A percentile compares a stretch with the other conserved stretches of the same genome.
These are phyloP conservation scores for Pseudochirops corinnae DNA, from an alignment of 2,797 vertebrate species.

Conservation along the genomic window DNA sequence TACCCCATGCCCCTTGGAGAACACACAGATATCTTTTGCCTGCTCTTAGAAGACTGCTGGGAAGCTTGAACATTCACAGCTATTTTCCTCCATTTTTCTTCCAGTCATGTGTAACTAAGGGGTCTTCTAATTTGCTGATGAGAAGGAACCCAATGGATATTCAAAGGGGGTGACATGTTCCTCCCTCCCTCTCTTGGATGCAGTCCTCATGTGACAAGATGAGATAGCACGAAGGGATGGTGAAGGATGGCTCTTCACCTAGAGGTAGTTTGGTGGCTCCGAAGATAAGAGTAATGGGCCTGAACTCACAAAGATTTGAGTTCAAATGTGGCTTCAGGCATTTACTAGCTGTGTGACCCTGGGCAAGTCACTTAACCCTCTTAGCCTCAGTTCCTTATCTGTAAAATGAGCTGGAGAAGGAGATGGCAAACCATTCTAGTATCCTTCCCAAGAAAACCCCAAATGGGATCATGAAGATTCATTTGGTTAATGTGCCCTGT, in stretches of 20 bases:
- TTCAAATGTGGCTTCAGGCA: not conserved
- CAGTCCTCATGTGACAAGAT: not conserved
- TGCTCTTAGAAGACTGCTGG: not conserved
- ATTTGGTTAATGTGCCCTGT: not conserved
- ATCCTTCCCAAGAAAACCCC: not conserved
- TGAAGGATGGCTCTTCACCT: not conserved
- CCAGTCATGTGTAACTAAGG: not conserved
- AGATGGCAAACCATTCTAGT: not conserved
- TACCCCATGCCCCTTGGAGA: not conserved
- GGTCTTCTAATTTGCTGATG: not conserved
- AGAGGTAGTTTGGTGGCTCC: not conserved
- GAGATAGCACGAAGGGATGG: not conserved
- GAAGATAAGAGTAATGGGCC: not conserved
- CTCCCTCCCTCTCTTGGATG: not conserved
- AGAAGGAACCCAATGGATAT: not conserved
- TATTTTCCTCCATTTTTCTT: not conserved
- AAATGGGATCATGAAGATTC: not conserved
- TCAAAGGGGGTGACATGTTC: not conserved
- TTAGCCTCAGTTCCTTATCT: not conserved
- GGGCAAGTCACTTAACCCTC: not conserved
- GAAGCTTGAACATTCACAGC: not conserved
- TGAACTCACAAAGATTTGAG: too few relatives aligned
- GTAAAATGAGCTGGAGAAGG: not conserved
- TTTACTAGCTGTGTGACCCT: not conserved
- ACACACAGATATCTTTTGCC: not conserved